Evolutionary conservation across 2,113 vertebrate species (phyloP), one percentile per base, ranked within the genome.

Genomic region (Spermophilus dauricus): DNA sequence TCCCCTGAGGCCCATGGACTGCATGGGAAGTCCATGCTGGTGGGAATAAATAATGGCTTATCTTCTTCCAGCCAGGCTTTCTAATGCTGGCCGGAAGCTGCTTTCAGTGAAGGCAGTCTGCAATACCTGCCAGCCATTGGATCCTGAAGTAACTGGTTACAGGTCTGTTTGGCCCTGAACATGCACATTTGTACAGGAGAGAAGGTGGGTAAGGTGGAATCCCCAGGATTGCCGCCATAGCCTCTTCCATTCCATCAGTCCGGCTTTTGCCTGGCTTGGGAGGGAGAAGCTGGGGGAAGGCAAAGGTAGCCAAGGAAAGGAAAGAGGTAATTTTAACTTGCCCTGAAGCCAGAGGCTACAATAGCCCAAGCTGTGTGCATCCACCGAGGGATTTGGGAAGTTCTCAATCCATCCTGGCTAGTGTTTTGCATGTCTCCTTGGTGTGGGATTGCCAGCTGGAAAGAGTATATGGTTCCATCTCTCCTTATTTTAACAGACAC

Each of bases 401-500:
- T 10, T 61, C 56, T 83, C 8, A 5, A 0, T 0, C 24, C 24
- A n/a, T 51, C 22, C 16, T 37, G 51, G 56, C 13, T 14, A 39
- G 0, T 10, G 1, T 8, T 11, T 18, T 26, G 0, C 9, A 16
- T 22, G 24, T 82, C 13, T 86, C 45, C 69, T 39, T 42, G 77
- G 2, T 82, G 20, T 73, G 28, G 16, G 28, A 39, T n/a, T 86
- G 69, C 42, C 37, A 86, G 34, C 13, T 76, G 53, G 53, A 87
- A 67, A 78, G 24, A 28, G 48, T 48, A 14, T 20, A 5, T 0
- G 4, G 13, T 92, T 67, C 45, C 39, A 56, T 1, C 24, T 37
- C 18, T 39, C n/a, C 30, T 94, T 95, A 17, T 88, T 91, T 94
- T 78, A 70, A 86, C 20, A 89, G 63, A 53, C 58, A 42, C 16